Evolutionary conservation across 2,797 vertebrate species (phyloP), one percentile per base, ranked within the genome.

Genomic region (Sebastes wilsoni): DNA sequence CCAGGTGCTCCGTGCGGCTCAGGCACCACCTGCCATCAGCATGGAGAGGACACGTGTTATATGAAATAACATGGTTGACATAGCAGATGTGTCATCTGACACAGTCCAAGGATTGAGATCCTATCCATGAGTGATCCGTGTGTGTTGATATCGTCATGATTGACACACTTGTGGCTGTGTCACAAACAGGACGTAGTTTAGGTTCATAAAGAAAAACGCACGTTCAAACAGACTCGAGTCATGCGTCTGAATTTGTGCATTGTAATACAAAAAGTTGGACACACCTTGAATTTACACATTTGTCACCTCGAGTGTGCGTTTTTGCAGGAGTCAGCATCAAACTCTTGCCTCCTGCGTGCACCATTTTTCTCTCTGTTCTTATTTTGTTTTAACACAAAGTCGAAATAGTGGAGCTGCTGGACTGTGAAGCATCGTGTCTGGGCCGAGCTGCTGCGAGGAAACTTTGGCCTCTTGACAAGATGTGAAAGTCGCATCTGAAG

Each of bases 281-380:
- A 10, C 49, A n/a, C 10, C 5, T 56, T n/a, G 30, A 25, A 75
- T 74, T 58, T 80, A 69, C n/a, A 82, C 70, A 76, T 72, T 76
- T 80, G 55, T 72, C 65, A 85, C 60, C 66, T 72, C 2, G 0
- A 70, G 20, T 62, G 46, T 42, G 13, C 10, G 46, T 77, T 80
- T 88, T 77, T 85, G 58, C 34, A 77, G 54, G 22, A 66, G 42
- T 85, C 79, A 85, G 80, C 83, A 74, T 86, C 72, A 75, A 52
- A 82, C 25, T 30, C 27, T 12, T 76, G 38, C 56, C 68, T 66
- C 32, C 25, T 59, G 13, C 42, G 2, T 54, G 69, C 71, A 82
- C 55, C 14, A 28, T 60, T 72, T 77, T 73, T 70, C 34, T 32
- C 22, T 23, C 22, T 34, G 38, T 16, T 28, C 8, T 64, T 34